These are phyloP conservation scores for Cinclus cinclus DNA, from an alignment of 2,113 vertebrate species.

Conservation along the genomic window DNA sequence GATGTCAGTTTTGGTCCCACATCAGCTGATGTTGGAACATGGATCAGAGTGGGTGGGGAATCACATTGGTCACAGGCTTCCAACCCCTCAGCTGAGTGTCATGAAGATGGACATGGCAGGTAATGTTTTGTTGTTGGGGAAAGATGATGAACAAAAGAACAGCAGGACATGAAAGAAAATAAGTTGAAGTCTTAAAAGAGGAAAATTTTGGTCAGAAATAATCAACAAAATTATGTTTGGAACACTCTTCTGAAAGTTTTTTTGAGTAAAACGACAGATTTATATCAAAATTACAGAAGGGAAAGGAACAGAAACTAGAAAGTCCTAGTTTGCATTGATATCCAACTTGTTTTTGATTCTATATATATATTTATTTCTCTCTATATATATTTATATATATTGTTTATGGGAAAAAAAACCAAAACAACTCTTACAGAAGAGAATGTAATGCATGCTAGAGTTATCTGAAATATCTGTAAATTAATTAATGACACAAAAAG, in stretches of 20 bases:
- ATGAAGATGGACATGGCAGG: background rate
- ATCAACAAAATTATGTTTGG: background rate
- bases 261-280: background rate
- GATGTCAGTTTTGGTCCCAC: background rate
- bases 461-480: background rate
- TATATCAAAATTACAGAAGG: background rate
- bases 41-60: background rate
- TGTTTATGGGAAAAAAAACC: background rate
- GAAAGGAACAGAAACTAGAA: background rate
- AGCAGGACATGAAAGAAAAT: background rate
- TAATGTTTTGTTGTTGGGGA: background rate
- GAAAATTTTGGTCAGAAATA: background rate
- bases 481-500: background rate
- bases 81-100: background rate
- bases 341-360: background rate
- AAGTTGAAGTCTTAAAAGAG: background rate
- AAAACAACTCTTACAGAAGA: background rate
- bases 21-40: background rate
- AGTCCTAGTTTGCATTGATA: background rate
- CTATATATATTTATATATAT: background rate
- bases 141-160: background rate
- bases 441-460: background rate
- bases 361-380: background rate
- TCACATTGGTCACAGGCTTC: background rate
- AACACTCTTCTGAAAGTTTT: background rate